Evolutionary conservation across 2,888 invertebrate genomes (phyloP).

Genomic region (Cantharis nigra): DNA sequence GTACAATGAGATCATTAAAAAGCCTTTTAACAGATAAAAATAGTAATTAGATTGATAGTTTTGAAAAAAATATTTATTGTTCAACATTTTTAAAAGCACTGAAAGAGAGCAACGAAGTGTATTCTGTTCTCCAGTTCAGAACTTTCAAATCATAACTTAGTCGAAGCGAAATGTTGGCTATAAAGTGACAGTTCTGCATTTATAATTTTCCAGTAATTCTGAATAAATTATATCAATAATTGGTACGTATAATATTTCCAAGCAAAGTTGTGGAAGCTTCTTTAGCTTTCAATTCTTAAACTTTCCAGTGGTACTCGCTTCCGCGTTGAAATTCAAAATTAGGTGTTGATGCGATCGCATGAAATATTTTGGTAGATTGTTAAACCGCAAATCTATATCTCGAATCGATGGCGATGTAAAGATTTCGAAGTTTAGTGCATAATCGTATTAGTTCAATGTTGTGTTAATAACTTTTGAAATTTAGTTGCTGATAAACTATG

Average conservation of each 20-base stretch:
- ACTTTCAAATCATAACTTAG: conserved; percentile 35
- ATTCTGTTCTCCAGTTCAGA: conserved; percentile 29
- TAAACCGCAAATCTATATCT: background rate
- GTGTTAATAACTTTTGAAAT: conserved; percentile 54
- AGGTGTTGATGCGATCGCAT: background rate
- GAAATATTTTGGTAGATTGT: background rate
- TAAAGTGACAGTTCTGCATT: conserved; percentile 38
- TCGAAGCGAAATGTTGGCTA: conserved; percentile 34
- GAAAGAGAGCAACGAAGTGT: conserved; percentile 21
- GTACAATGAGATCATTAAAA: background rate
- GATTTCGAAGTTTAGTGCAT: conserved; percentile 1
- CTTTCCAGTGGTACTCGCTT: background rate
- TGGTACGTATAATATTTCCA: conserved; percentile 26
- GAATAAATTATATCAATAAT: conserved; percentile 37
- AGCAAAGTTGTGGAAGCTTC: background rate
- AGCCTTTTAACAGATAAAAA: background rate
- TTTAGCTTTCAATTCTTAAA: background rate
- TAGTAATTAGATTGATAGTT: background rate
- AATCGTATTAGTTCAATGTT: conserved; percentile 51
- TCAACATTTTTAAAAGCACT: conserved; percentile 23
- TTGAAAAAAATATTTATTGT: background rate
- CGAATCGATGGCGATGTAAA: background rate
- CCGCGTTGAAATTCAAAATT: background rate
- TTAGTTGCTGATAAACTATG: conserved; percentile 51
- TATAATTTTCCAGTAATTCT: conserved; percentile 36